Evolutionary conservation across 2,888 invertebrate genomes (phyloP), one percentile per base, ranked within the genome.

Genomic region (Diabrotica balteata): DNA sequence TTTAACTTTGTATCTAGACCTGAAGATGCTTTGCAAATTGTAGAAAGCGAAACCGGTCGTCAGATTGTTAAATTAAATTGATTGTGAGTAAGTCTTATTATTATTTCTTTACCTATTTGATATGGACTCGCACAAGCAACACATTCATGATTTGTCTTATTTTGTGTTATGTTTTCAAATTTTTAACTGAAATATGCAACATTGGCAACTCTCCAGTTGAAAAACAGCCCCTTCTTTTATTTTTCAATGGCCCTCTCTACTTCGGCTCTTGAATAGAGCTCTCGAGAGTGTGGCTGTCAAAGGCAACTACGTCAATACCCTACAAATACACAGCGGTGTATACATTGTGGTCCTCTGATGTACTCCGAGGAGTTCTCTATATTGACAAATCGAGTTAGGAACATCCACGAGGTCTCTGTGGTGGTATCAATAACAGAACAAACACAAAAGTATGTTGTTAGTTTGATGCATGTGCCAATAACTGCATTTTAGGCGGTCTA

Each of bases 201-300:
- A 5, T 32, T 32, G 32, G 32, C 32, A 32, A 32, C 32, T 32
- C 32, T 32, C 32, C 32, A 32, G 32, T 32, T 32, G 32, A 32
- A 32, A 47, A 47, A 47, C 8, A 47, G 47, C 8, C 47, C 10
- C 47, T 8, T 47, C 47, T 11, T 44, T 55, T 55, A 55, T 55
- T 55, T 44, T 32, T 11, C 11, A 55, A 55, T 44, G 11, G 55
- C 44, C 11, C 45, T 55, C n/a, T 44, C 55, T 57, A 7, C 8
- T 45, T 42, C 55, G 17, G 5, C 55, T 57, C 55, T 57, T 57
- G 11, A 17, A 57, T 57, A 66, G 55, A 46, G 45, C 66, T 55
- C 66, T 66, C 61, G 60, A 61, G 66, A 55, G 55, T 57, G 50
- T n/a, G 61, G 44, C 66, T 61, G 66, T 66, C 66, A 66, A 55